Conservation (phyloP, 2,113 vertebrate genomes). For the Sminthopsis crassicaudata region DNA sequence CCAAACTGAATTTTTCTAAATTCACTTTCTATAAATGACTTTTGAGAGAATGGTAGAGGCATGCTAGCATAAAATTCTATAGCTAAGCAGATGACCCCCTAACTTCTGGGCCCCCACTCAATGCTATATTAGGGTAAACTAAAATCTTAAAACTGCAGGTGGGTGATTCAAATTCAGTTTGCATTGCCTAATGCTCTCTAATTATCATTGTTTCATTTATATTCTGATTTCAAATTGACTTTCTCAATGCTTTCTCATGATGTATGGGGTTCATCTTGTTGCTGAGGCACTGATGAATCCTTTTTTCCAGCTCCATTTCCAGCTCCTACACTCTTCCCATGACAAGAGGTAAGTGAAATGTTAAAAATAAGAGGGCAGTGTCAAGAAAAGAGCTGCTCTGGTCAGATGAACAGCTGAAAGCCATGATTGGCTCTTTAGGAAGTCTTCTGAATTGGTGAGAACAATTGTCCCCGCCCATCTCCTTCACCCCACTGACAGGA, state of each 20-base stretch:
- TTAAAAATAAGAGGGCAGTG: not conserved
- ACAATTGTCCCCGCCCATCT: slow-evolving; percentile 27
- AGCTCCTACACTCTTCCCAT: slow-evolving; percentile 42
- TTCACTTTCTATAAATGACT: slow-evolving; percentile 59
- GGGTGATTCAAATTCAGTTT: slow-evolving; percentile 62
- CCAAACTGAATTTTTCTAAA: slow-evolving; percentile 55
- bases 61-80: slow-evolving; percentile 45
- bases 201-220: slow-evolving; percentile 70
- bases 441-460: slow-evolving; percentile 35
- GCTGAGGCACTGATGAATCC: not conserved
- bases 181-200: slow-evolving; percentile 56
- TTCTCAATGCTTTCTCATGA: slow-evolving; percentile 68
- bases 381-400: slow-evolving; percentile 40
- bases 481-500: slow-evolving; percentile 38
- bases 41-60: slow-evolving; percentile 56
- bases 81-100: not conserved
- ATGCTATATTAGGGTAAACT: not conserved
- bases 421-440: slow-evolving; percentile 30
- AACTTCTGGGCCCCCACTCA: not conserved
- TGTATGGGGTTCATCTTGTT: slow-evolving; percentile 14
- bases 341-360: slow-evolving; percentile 28
- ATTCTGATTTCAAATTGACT: slow-evolving; percentile 64
- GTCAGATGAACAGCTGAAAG: slow-evolving; percentile 46
- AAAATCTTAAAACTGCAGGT: slow-evolving; percentile 67
- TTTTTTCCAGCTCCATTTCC: not conserved